Conservation (phyloP, 2,797 vertebrate species). For the Pristis pectinata region DNA sequence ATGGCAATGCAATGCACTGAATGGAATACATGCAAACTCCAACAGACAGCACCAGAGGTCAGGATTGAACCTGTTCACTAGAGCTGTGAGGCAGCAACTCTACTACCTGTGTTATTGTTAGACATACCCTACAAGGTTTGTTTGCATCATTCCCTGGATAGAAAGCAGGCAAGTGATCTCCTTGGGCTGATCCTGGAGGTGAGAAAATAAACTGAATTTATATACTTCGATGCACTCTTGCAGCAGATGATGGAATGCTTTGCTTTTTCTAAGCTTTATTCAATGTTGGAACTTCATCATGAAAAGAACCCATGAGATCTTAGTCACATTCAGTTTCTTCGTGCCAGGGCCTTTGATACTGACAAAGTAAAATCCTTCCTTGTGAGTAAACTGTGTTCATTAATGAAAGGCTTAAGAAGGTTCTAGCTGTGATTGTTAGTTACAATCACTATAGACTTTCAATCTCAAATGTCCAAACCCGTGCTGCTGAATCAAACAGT, state of each 20-base stretch:
- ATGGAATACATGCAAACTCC: neutral
- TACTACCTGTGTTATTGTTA: neutral
- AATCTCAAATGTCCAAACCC: neutral
- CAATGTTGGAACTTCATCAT: neutral
- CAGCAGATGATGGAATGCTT: neutral
- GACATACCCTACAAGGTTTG: neutral
- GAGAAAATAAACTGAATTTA: neutral
- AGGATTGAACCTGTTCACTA: no score
- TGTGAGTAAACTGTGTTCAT: neutral
- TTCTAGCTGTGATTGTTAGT: neutral
- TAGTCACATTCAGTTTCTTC: neutral
- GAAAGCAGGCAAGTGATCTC: neutral
- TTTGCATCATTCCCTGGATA: neutral
- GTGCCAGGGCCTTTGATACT: neutral
- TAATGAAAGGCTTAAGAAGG: neutral
- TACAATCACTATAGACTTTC: neutral
- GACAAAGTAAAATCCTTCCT: neutral
- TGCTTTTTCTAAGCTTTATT: neutral
- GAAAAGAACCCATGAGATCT: neutral
- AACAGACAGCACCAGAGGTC: no score
- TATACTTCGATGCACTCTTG: neutral
- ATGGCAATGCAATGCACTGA: neutral
- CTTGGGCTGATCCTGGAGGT: neutral
- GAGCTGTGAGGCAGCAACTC: no score
- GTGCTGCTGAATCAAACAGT: neutral